Evolutionary conservation across 2,113 vertebrate species (phyloP).

Genomic region (Conger conger): DNA sequence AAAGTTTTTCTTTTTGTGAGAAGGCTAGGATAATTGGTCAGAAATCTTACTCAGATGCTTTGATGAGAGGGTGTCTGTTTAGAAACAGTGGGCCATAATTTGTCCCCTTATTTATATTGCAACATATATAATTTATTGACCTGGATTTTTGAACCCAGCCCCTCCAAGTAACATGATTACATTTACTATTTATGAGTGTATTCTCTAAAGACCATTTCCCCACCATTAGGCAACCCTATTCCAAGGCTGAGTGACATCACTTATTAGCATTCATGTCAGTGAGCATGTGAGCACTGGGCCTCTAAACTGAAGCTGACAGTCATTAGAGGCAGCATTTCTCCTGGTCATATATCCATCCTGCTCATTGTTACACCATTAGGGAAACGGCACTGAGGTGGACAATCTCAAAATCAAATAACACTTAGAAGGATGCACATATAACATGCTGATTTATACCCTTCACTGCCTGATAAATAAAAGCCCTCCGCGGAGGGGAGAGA

Average conservation of each 20-base stretch:
- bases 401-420: not conserved
- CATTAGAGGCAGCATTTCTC: constrained; percentile 5
- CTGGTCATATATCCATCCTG: not conserved
- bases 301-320: constrained; percentile 9
- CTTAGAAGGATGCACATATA: not conserved
- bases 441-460: not conserved
- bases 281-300: not conserved
- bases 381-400: not conserved
- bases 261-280: constrained; percentile 3
- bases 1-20: not conserved
- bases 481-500: not conserved
- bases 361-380: not conserved
- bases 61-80: constrained; percentile 8
- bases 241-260: not conserved
- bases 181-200: constrained; percentile 27
- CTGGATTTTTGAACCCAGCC: constrained; percentile 26
- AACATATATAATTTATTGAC: constrained; percentile 33
- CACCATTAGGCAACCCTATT: constrained; percentile 16
- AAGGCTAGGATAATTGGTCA: not conserved
- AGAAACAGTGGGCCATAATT: constrained; percentile 10
- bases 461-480: not conserved
- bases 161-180: constrained; percentile 21
- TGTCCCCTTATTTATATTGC: constrained; percentile 17
- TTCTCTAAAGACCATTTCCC: constrained; percentile 18
- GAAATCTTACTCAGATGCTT: not conserved